These are phyloP conservation scores for Eumerus sabulonum DNA, from an alignment of 2,888 invertebrate genomes.

Conservation along the genomic window DNA sequence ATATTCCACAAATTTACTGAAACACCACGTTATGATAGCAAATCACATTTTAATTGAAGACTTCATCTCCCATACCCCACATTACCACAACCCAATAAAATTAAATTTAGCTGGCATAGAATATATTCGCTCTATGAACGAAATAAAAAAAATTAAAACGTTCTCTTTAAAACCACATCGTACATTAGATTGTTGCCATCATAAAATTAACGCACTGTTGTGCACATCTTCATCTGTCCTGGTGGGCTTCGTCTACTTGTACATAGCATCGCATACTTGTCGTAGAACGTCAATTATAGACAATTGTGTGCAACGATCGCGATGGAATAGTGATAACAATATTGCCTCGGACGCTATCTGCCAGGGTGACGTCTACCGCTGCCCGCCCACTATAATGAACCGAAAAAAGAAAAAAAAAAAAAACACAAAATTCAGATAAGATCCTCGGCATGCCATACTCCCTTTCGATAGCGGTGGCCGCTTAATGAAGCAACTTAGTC, in stretches of 20 bases:
- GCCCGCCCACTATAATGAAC: constrained; percentile 73
- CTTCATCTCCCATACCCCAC: constrained; percentile 12
- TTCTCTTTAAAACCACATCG: constrained; percentile 35
- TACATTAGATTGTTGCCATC: constrained; percentile 54
- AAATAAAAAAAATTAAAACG: not conserved
- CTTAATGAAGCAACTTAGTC: constrained; percentile 52
- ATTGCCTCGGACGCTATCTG: constrained; percentile 77
- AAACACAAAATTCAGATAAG: too few relatives aligned
- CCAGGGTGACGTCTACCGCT: constrained; percentile 74
- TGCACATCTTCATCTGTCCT: constrained; percentile 12
- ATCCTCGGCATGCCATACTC: constrained; percentile 6
- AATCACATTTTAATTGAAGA: constrained; percentile 50
- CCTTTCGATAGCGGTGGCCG: constrained; percentile 30
- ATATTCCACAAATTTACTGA: constrained; percentile 42
- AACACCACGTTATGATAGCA: constrained; percentile 41
- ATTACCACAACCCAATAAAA: constrained; percentile 44
- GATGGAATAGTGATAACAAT: constrained; percentile 75
- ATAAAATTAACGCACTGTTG: constrained; percentile 44
- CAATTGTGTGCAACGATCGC: constrained; percentile 55
- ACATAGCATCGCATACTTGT: not conserved
- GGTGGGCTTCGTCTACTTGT: not conserved
- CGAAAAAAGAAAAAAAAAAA: constrained; percentile 10
- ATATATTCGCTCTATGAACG: not conserved
- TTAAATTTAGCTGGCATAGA: constrained; percentile 40
- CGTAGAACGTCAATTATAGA: constrained; percentile 40